Evolutionary conservation across 2,888 invertebrate genomes (phyloP), one percentile per base, ranked within the genome.

Genomic region (Mesorhabditis spiculigera): DNA sequence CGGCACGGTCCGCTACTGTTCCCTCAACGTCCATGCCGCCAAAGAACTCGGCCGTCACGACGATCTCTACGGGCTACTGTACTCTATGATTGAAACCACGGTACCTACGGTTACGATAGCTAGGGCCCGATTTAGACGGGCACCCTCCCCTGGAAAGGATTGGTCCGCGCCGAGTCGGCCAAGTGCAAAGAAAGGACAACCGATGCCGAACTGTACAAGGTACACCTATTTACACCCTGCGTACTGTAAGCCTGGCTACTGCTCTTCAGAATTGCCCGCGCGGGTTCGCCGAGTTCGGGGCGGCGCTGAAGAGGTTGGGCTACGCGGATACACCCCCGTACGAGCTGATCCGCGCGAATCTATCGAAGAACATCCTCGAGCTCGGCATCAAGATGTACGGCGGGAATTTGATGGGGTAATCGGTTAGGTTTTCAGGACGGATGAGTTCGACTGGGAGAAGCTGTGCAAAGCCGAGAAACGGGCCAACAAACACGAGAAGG

Each of bases 31-130:
- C 63, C 97, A 98, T 88, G 93, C 94, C 86, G 97, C 96, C 89
- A 90, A 90, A 89, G 97, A 98, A 89, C 97, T 97, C 95, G 97
- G 97, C 2, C 90, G 97, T 2, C 97, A 97, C 87, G 98, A 98
- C 87, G 98, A 98, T 87, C 90, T 98, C 5, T 97, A 69, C 62
- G 71, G 74, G 6, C 71, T 76, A 16, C 72, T 79, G 61, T 80
- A 77, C 70, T 74, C 78, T 44, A 74, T 81, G 70, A 78, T 82
- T 68, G 82, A 82, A 66, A 72, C 78, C 16, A 63, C 58, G 58
- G 58, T 50, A 13, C 1, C 1, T 50, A 50, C n/a, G n/a, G 10
- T 50, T n/a, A 50, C n/a, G 10, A 2, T 50, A n/a, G n/a, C 58
- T 50, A 13, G 58, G 8, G 8, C 58, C 8, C n/a, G 8, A 10